These are phyloP conservation scores for Heterohyrax brucei DNA, from an alignment of 2,797 vertebrate species.

Conservation along the genomic window DNA sequence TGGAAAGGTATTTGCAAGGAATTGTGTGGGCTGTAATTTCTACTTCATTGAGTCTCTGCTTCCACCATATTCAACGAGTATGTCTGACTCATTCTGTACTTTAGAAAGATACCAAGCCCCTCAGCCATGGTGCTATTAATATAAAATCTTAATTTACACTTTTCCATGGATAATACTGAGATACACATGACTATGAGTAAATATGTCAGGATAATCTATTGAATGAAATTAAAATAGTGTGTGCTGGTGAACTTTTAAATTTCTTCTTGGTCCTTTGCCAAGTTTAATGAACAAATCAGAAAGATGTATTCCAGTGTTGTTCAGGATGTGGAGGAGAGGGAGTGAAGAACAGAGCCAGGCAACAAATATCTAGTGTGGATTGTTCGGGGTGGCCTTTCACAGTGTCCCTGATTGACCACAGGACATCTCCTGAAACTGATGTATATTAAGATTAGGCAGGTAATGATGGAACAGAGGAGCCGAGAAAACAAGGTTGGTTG, in stretches of 20 bases:
- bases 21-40: slow-evolving; percentile 76
- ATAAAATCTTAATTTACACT: slow-evolving; percentile 80
- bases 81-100: slow-evolving; percentile 79
- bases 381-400: background rate
- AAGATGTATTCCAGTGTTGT: slow-evolving; percentile 63
- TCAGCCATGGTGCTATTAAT: slow-evolving; percentile 81
- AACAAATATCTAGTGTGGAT: slow-evolving; percentile 81
- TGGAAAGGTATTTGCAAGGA: slow-evolving; percentile 65
- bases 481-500: background rate
- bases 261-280: slow-evolving; percentile 76
- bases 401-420: background rate
- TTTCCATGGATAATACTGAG: slow-evolving; percentile 63
- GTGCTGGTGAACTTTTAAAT: slow-evolving; percentile 85
- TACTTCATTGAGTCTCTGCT: slow-evolving; percentile 65
- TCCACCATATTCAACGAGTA: slow-evolving; percentile 64
- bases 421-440: background rate
- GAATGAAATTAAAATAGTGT: slow-evolving; percentile 72
- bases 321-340: background rate
- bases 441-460: slow-evolving; percentile 17
- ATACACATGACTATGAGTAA: slow-evolving; percentile 76
- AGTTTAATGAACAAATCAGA: slow-evolving; percentile 69
- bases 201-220: slow-evolving; percentile 85
- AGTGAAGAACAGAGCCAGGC: slow-evolving; percentile 20
- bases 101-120: slow-evolving; percentile 86
- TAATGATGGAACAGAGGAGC: background rate